These are phyloP conservation scores for Epinephelus awoara DNA, from an alignment of 2,797 vertebrate genomes.

Conservation along the genomic window DNA sequence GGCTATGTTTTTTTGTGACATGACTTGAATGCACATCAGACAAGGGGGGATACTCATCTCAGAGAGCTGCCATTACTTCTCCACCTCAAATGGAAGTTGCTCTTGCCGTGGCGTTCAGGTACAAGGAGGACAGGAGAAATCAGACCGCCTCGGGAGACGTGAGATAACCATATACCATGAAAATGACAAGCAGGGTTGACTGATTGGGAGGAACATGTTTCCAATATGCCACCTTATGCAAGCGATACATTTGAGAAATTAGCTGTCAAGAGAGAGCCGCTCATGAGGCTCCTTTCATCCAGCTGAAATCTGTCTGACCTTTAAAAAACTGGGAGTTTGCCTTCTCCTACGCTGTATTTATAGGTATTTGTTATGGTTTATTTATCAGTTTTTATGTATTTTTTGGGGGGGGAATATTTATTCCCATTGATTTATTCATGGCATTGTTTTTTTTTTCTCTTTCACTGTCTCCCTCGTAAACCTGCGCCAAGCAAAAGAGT, in stretches of 20 bases:
- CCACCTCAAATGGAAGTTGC: constrained; percentile 62
- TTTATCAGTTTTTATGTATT: constrained; percentile 70
- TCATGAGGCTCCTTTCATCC: constrained; percentile 60
- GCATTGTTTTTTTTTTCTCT: constrained; percentile 30
- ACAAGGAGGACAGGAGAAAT: constrained; percentile 57
- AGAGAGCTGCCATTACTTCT: constrained; percentile 60
- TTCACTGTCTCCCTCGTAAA: constrained; percentile 58
- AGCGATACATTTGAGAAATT: constrained; percentile 72
- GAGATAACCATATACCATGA: constrained; percentile 57
- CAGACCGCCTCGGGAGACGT: constrained; percentile 51
- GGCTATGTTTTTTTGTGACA: constrained; percentile 67
- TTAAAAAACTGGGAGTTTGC: constrained; percentile 58
- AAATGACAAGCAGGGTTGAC: constrained; percentile 69
- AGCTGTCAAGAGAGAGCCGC: constrained; percentile 70
- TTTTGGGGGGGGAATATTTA: constrained; percentile 65
- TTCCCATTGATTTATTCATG: constrained; percentile 68
- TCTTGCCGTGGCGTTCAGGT: constrained; percentile 60
- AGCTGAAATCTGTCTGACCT: constrained; percentile 71
- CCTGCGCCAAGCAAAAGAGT: constrained; percentile 44
- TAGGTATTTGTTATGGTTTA: constrained; percentile 72
- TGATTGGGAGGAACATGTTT: constrained; percentile 65
- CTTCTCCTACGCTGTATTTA: constrained; percentile 65
- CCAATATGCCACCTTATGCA: constrained; percentile 73
- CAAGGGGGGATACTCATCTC: constrained; percentile 55
- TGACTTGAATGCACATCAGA: constrained; percentile 71